These are phyloP conservation scores for Glaucopsyche alexis DNA, from an alignment of 2,888 invertebrate genomes.

Conservation along the genomic window DNA sequence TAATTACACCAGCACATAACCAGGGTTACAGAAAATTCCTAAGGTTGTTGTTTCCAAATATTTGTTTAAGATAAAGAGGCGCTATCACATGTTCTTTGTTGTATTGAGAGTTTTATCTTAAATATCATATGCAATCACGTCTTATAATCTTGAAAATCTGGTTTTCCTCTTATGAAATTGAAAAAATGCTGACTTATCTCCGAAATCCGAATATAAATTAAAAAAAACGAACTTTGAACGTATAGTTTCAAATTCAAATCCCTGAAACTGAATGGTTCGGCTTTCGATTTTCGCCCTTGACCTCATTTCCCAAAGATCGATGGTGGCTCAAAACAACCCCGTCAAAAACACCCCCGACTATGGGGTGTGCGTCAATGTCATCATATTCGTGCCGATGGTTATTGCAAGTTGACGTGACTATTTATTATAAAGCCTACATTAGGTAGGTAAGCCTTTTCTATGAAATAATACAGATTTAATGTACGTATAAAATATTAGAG, in stretches of 20 bases:
- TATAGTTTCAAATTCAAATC: slow-evolving; percentile 5
- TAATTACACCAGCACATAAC: slow-evolving; percentile 16
- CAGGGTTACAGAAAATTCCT: slow-evolving; percentile 50
- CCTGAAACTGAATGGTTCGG: slow-evolving; percentile 2
- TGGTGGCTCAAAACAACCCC: slow-evolving; percentile 55
- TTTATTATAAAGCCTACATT: slow-evolving; percentile 45
- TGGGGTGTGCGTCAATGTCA: slow-evolving; percentile 73
- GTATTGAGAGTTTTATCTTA: background rate
- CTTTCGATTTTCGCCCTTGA: slow-evolving; percentile 45
- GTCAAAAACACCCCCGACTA: slow-evolving; percentile 54
- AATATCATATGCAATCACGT: background rate
- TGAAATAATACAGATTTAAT: slow-evolving; percentile 13
- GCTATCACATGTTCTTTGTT: slow-evolving; percentile 8
- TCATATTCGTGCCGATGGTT: slow-evolving; percentile 64
- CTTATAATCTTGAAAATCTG: background rate
- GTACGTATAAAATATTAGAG: background rate
- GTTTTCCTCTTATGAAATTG: background rate
- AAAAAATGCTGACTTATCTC: too few relatives aligned
- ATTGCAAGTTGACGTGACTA: slow-evolving; percentile 64
- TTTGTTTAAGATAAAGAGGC: slow-evolving; percentile 29
- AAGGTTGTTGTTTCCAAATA: slow-evolving; percentile 49
- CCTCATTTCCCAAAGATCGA: slow-evolving; percentile 75
- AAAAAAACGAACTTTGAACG: background rate
- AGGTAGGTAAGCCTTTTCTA: background rate
- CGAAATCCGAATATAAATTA: too few relatives aligned